Evolutionary conservation across 2,113 vertebrate genomes (phyloP), one percentile per base, ranked within the genome.

Genomic region (Tachysurus fulvidraco): DNA sequence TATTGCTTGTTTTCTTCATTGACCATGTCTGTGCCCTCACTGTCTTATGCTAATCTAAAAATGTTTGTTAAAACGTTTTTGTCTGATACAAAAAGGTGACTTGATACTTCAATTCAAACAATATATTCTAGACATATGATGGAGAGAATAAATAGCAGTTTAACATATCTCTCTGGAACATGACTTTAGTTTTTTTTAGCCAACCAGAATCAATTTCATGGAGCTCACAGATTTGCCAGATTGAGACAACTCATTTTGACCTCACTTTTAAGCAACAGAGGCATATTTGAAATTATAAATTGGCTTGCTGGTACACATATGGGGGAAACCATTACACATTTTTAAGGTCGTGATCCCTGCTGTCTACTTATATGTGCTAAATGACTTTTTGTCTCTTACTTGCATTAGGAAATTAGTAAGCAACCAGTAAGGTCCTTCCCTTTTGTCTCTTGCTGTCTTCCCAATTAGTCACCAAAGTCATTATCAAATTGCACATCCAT

Each of bases 401-500:
- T 60, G 21, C 19, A 74, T 41, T 12, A 23, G 71, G 71, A 23
- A 74, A 10, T 74, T 23, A 50, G 41, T 64, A 59, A 84, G 59
- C 19, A 60, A 23, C 59, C 6, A 21, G 21, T 23, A 60, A 60
- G 23, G 59, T 8, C 21, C 59, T 60, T 23, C 6, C 23, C 59
- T 23, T 60, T 23, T 60, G 59, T 60, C 59, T 23, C 59, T 60
- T 60, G 19, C 59, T 60, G 21, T 4, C n/a, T 28, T 65, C 13
- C 11, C 62, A 65, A 4, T 28, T 28, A 65, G 62, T 10, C n/a
- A 28, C n/a, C 62, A 25, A 65, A 4, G n/a, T 11, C n/a, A 65
- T 77, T 89, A 85, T 65, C 85, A 85, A 84, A 88, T 87, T 85
- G 28, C 73, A 85, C 64, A 86, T 84, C 76, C 17, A 67, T 76